Evolutionary conservation across 2,113 vertebrate genomes (phyloP), one percentile per base, ranked within the genome.

Genomic region (Cinclus cinclus): DNA sequence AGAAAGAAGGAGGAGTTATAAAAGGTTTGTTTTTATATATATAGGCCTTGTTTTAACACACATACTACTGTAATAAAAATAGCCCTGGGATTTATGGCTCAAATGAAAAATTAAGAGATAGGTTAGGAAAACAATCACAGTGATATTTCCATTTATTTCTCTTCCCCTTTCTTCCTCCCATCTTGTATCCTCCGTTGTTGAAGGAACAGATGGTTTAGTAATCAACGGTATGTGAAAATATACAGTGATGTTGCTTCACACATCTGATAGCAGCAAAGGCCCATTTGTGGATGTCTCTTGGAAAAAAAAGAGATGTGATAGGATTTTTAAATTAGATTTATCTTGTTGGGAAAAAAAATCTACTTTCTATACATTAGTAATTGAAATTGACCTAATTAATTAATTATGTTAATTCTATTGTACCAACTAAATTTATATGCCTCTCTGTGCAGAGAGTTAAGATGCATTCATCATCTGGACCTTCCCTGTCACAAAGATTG

Each of bases 171-270:
- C 19, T 58, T 94, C 41, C 19, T 87, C 35, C 74, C 4, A 4
- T 82, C 62, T 92, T 69, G 42, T 77, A 83, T 71, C 52, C 49
- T 82, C 37, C 69, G 79, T 52, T 91, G 55, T 78, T 23, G 22
- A 75, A 94, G 60, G 94, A 96, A 90, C 94, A 96, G 92, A 92
- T 93, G 81, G 88, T 91, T 96, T 93, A 96, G 76, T 75, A 95
- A 94, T 95, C 89, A 96, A 19, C 82, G 92, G 92, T 64, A 87
- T 96, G 91, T 89, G 91, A 97, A 94, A 95, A 95, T 74, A 90
- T 64, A 84, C 44, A 86, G 69, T 55, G 90, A 90, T 76, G 58
- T 89, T 89, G 84, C 64, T 95, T 96, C 91, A 97, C 86, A 95
- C 86, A 93, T 96, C 76, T 94, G 83, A 93, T 87, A 87, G 56